Evolutionary conservation across 37 sponge, comb jelly and placozoan species (phyloP).

Genomic region (Halisarca cf. caerulea): DNA sequence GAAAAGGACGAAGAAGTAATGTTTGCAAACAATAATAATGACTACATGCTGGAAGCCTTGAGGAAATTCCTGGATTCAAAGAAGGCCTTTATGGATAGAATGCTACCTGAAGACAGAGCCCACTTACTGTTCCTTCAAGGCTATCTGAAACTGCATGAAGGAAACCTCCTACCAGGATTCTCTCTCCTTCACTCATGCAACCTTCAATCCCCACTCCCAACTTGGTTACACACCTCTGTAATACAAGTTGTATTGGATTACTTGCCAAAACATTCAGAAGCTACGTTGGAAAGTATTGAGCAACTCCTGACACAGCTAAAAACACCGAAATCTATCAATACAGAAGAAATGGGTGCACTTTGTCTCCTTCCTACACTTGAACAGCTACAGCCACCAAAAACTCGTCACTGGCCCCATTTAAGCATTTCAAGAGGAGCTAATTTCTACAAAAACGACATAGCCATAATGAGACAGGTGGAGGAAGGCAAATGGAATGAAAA

Average conservation of each 20-base stretch:
- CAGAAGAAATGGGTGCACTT: background rate
- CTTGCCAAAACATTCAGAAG: background rate
- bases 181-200: background rate
- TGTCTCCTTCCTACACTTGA: background rate
- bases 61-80: background rate
- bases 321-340: background rate
- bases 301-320: background rate
- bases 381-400: conserved; percentile 30
- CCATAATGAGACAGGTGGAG: conserved; percentile 31
- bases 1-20: background rate
- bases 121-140: background rate
- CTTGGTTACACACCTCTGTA: background rate
- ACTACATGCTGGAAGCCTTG: conserved; percentile 8
- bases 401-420: conserved; percentile 40
- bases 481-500: conserved; percentile 31
- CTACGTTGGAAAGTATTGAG: background rate
- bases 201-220: background rate
- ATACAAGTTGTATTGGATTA: background rate
- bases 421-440: conserved; percentile 15
- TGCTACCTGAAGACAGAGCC: background rate
- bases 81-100: background rate
- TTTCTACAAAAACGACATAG: conserved; percentile 43
- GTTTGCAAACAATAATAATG: background rate
- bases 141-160: background rate
- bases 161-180: background rate